A percentile compares a stretch with the other conserved stretches of the same genome.
Evolutionary conservation across 2,797 vertebrate species (phyloP).

Genomic region (Spondyliosoma cantharus): DNA sequence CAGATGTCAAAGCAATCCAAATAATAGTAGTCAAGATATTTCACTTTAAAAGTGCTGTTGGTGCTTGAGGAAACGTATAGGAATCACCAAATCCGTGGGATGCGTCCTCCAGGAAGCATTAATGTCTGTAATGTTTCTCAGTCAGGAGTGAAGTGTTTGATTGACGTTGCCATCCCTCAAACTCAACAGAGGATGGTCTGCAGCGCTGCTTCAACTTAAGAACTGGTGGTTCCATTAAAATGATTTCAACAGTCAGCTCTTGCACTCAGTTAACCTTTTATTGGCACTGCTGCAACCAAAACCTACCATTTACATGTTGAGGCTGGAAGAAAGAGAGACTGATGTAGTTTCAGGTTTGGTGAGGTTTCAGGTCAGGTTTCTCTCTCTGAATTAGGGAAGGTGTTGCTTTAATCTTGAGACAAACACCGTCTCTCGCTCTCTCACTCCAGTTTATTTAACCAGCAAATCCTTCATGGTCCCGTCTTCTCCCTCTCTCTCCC

Average conservation of each 20-base stretch:
- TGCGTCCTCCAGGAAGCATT: no score
- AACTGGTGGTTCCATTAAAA: background rate
- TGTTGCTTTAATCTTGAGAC: no score
- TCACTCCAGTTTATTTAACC: background rate
- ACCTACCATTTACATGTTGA: background rate
- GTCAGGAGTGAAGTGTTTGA: no score
- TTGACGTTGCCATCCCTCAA: no score
- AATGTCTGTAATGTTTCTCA: no score
- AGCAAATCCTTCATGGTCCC: background rate
- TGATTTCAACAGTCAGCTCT: background rate
- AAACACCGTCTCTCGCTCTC: background rate
- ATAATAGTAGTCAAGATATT: no score
- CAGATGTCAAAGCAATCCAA: no score
- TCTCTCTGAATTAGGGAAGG: no score
- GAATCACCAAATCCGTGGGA: no score
- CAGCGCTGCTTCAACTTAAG: background rate
- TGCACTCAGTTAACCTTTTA: background rate
- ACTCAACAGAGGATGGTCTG: background rate
- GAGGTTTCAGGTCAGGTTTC: conserved; percentile 17
- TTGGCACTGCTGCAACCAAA: background rate
- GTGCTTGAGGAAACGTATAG: no score
- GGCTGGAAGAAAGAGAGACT: background rate
- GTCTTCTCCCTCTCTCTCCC: background rate
- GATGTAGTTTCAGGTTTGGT: conserved; percentile 26
- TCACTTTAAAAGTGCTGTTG: no score